Percentiles rank a stretch among this genome's conserved stretches.
Conservation (phyloP, 2,113 vertebrate species). For the Triplophysa siluroides region DNA sequence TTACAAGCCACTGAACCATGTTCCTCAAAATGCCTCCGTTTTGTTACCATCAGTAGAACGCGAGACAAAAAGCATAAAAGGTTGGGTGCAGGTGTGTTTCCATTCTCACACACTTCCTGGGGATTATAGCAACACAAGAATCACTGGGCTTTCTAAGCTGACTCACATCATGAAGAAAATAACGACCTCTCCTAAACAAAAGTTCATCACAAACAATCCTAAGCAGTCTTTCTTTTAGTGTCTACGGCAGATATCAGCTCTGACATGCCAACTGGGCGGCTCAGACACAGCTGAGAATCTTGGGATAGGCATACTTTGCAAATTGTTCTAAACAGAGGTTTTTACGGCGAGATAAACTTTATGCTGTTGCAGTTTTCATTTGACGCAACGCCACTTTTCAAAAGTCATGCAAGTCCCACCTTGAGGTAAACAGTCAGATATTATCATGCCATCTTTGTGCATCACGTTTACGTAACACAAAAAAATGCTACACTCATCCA, state of each 20-base stretch:
- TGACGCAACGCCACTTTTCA: background rate
- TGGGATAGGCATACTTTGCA: slow-evolving; percentile 4
- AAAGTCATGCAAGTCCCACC: too few species aligned
- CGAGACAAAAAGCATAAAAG: too few species aligned
- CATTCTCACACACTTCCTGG: too few species aligned
- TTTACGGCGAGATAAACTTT: background rate
- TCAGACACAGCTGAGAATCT: slow-evolving; percentile 59
- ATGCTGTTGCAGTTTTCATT: background rate
- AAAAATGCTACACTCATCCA: background rate
- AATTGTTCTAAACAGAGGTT: background rate
- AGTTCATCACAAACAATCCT: slow-evolving; percentile 1
- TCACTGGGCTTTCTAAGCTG: background rate
- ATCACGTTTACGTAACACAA: background rate
- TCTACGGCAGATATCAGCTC: slow-evolving; percentile 29
- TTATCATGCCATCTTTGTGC: slow-evolving; percentile 4
- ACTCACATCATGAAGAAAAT: background rate
- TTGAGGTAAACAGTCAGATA: too few species aligned
- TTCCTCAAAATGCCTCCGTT: too few species aligned
- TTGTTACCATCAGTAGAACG: too few species aligned
- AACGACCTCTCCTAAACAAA: slow-evolving; percentile 1
- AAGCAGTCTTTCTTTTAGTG: slow-evolving; percentile 19
- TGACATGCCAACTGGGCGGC: slow-evolving; percentile 44
- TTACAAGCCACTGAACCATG: too few species aligned
- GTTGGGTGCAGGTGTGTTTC: too few species aligned
- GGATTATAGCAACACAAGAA: background rate